phyloP scores from a whole-genome alignment of 2,113 vertebrate genomes.

The Mus spicilegus region DNA sequence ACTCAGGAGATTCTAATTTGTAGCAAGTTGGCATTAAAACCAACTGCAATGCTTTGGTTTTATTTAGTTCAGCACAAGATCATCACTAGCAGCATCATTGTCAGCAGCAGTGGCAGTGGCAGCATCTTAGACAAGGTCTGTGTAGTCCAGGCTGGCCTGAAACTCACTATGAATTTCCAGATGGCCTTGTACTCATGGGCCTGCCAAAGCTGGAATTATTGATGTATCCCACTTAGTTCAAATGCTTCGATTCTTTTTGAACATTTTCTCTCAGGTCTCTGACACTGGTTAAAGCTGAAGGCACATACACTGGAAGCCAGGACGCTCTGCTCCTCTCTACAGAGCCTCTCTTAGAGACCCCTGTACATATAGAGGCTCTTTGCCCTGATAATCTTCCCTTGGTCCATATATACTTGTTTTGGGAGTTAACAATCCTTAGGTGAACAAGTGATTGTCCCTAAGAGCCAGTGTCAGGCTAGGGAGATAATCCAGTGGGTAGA shows the following conservation, averaged over 20 bases:
- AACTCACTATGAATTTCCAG: background rate
- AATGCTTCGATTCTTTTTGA: background rate
- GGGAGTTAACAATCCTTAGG: background rate
- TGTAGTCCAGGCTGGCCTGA: background rate
- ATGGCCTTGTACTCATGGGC: background rate
- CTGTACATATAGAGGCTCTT: background rate
- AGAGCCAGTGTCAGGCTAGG: background rate
- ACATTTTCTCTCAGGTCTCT: background rate
- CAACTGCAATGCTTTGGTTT: background rate
- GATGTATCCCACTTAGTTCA: background rate
- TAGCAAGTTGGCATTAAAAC: background rate
- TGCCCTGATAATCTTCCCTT: background rate
- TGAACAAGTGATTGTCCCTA: background rate
- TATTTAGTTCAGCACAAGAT: background rate
- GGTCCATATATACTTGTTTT: background rate
- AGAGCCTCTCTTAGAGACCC: background rate
- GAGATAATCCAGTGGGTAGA: background rate
- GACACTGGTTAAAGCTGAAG: background rate
- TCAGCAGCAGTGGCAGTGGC: background rate
- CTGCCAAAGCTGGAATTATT: background rate
- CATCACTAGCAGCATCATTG: no score
- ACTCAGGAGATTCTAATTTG: background rate
- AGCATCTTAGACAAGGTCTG: background rate
- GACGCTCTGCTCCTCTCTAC: background rate
- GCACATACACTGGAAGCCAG: background rate